Conservation (phyloP, 2,888 invertebrate genomes). For the Drosophila engyochracea region DNA sequence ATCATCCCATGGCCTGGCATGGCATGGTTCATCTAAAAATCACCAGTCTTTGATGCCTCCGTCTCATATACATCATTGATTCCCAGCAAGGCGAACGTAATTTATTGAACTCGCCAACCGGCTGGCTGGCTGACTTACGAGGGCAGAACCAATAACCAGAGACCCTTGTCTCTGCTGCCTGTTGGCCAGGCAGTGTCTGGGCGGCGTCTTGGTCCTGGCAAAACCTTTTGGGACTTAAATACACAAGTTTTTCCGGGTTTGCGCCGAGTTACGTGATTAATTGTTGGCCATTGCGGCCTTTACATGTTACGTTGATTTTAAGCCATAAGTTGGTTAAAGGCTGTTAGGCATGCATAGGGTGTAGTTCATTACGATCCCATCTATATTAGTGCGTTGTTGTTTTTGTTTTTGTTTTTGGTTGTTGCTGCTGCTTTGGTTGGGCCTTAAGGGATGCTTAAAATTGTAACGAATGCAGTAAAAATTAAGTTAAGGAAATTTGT, state of each 20-base stretch:
- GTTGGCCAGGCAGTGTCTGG: conserved; percentile 10
- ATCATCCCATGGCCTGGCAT: conserved; percentile 49
- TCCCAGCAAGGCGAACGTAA: conserved; percentile 62
- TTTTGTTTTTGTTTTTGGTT: conserved; percentile 3
- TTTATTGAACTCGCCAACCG: conserved; percentile 68
- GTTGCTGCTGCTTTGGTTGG: background rate
- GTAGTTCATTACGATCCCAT: conserved; percentile 65
- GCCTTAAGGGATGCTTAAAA: conserved; percentile 4
- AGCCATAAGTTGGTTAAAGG: conserved; percentile 65
- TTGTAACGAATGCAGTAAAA: background rate
- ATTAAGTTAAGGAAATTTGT: background rate
- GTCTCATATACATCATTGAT: conserved; percentile 70
- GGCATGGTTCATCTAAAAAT: conserved; percentile 55
- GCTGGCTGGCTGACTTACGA: conserved; percentile 42
- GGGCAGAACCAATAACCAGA: conserved; percentile 29
- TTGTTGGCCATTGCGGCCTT: conserved; percentile 60
- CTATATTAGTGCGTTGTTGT: conserved; percentile 25
- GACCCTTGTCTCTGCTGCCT: conserved; percentile 18
- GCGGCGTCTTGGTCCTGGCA: conserved; percentile 9
- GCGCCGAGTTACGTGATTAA: conserved; percentile 67
- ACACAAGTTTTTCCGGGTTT: conserved; percentile 64
- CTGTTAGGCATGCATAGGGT: conserved; percentile 61
- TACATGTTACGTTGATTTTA: conserved; percentile 70
- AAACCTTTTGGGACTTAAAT: conserved; percentile 71
- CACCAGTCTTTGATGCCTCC: conserved; percentile 67